Evolutionary conservation across 2,113 vertebrate genomes (phyloP).

Genomic region (Vimba vimba): DNA sequence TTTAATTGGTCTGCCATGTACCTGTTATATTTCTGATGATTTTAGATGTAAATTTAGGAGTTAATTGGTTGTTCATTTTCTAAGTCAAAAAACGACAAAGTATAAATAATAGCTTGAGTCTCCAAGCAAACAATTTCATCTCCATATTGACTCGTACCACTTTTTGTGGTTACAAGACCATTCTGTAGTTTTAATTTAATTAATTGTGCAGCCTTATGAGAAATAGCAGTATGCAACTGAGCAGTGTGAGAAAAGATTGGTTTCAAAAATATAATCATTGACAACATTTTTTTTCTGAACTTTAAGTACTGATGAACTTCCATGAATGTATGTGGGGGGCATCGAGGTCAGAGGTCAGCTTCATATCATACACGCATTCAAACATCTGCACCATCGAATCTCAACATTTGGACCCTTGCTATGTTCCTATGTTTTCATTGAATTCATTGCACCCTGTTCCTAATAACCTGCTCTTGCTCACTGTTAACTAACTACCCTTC

Average conservation of each 20-base stretch:
- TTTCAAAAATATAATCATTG: no score
- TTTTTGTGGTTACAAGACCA: background rate
- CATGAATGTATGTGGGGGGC: background rate
- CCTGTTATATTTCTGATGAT: background rate
- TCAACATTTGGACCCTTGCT: background rate
- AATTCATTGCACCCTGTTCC: constrained; percentile 50
- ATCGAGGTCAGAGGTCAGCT: background rate
- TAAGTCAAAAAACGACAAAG: background rate
- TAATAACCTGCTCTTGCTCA: constrained; percentile 60
- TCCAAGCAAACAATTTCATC: background rate
- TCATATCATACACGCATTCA: background rate
- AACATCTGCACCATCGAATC: background rate
- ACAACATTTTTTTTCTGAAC: no score
- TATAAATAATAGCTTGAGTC: background rate
- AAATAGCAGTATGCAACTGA: no score
- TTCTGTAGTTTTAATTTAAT: background rate
- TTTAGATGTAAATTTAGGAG: background rate
- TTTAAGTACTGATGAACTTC: background rate
- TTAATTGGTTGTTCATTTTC: background rate
- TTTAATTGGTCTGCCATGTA: background rate
- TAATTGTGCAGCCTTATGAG: background rate
- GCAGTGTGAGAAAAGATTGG: background rate
- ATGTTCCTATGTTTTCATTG: constrained; percentile 16
- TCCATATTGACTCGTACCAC: background rate
- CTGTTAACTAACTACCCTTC: constrained; percentile 68